Base-by-base conservation (phyloP, 2,797 vertebrate species). In the Labroides dimidiatus region DNA sequence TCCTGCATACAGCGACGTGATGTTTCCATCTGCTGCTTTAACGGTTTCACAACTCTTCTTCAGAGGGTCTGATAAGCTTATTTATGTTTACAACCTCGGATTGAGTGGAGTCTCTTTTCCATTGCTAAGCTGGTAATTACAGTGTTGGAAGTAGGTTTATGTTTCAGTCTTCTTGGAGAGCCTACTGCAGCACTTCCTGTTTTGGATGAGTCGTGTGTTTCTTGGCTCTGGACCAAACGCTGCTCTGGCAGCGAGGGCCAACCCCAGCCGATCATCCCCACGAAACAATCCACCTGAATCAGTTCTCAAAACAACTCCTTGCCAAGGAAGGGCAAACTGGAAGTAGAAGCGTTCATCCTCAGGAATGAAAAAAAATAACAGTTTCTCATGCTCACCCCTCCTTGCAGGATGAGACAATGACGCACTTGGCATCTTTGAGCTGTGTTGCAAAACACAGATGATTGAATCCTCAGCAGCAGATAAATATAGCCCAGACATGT, bases 151-250 rank as follows among this genome's bases (percentile, higher is more conserved):
- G 33, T 53, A 6, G 19, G 42, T 66, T 75, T 62, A 56, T 33
- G 63, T 72, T 77, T 61, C 5, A 10, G 44, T 57, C 21, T 66
- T 69, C 42, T 74, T 47, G 44, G 52, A 71, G n/a, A 51, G 56
- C 47, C 53, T 62, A 56, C 53, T 55, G 11, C 24, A 69, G 57
- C 11, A 0, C 81, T 84, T 89, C 84, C 80, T 89, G 82, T 87
- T 89, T 86, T 80, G 77, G 67, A 80, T 45, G 39, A 50, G 16
- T 50, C 16, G 27, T 74, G 70, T 81, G 64, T 75, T 30, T 82
- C 64, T 87, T 84, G 82, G 80, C 64, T 45, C 20, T 43, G 4
- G 1, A 52, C 60, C 78, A 64, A 24, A 37, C 41, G 62, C 43
- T 57, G 42, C 37, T 33, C 51, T 56, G 64, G 74, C 64, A 37